Conservation (phyloP, 1,140 invertebrate species). For the Meteorus sp. region DNA sequence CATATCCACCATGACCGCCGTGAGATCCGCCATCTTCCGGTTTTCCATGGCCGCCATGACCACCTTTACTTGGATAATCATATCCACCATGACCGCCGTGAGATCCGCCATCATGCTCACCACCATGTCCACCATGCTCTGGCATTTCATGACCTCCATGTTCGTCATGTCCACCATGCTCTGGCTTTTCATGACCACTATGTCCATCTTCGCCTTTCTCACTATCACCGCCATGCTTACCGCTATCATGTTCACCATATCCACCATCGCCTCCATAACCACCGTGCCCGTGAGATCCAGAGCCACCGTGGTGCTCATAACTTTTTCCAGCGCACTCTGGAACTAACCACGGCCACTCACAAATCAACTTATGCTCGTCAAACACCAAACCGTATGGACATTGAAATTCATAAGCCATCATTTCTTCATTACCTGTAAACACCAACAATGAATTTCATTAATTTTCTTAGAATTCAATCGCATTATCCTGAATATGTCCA, state of each 20-base stretch:
- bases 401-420: constrained; percentile 79
- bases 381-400: constrained; percentile 83
- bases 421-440: constrained; percentile 42
- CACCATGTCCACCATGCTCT: constrained; percentile 15
- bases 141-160: constrained; percentile 5
- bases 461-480: constrained; percentile 5
- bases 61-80: neutral
- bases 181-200: constrained; percentile 5
- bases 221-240: constrained; percentile 11
- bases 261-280: constrained; percentile 19
- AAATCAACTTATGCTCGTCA: constrained; percentile 70
- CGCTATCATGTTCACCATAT: constrained; percentile 5
- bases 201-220: constrained; percentile 13
- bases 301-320: constrained; percentile 17
- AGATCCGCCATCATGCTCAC: too few species aligned
- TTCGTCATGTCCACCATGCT: neutral
- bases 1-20: neutral
- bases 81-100: constrained; percentile 20
- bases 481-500: too few species aligned
- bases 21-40: neutral
- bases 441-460: constrained; percentile 11
- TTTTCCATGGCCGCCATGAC: constrained; percentile 5
- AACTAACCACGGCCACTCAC: constrained; percentile 84
- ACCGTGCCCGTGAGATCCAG: neutral
- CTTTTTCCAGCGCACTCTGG: constrained; percentile 62